Base-by-base conservation (phyloP, 2,113 vertebrate genomes). In the Dicaeum eximium region DNA sequence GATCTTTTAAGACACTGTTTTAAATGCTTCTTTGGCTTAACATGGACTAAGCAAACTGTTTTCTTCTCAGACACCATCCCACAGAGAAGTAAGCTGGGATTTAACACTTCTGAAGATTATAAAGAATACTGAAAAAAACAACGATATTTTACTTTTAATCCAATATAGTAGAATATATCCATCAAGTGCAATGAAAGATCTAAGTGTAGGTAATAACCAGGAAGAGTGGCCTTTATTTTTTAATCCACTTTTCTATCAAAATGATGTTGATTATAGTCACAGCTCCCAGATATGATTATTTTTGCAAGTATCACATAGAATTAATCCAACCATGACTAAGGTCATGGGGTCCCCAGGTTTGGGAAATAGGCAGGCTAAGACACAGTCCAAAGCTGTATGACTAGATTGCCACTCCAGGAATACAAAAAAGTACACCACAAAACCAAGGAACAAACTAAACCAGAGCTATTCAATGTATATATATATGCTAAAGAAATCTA, bases 21-120 rank as follows among this genome's bases (percentile, higher is more conserved):
- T n/a, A 88, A 92, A 82, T 38, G 22, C 13, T 71, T 51, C 30
- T 65, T 61, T 80, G 51, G 20, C 25, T 93, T 54, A 79, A 78
- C 3, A 37, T 0, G 0, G 35, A 38, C 42, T 78, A 74, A 67
- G 13, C 3, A 3, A 73, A 73, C 21, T 11, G 3, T 24, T 33
- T 79, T 67, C 13, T 82, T 67, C 54, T 88, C 61, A 79, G 62
- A 50, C n/a, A 51, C 16, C 12, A 50, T 33, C 30, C 58, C 15
- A 80, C 18, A 30, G 37, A 91, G 37, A 80, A 70, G 9, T 22
- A 70, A 80, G 40, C 9, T 51, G 3, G 30, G 16, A 65, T 27
- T 80, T 69, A 72, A 80, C 6, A 14, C 24, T 61, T 53, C 40
- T 61, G 45, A 83, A 71, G 20, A 51, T 23, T 21, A 38, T 33